Evolutionary conservation across 2,113 vertebrate genomes (phyloP).

Genomic region (Pampusana beccarii): DNA sequence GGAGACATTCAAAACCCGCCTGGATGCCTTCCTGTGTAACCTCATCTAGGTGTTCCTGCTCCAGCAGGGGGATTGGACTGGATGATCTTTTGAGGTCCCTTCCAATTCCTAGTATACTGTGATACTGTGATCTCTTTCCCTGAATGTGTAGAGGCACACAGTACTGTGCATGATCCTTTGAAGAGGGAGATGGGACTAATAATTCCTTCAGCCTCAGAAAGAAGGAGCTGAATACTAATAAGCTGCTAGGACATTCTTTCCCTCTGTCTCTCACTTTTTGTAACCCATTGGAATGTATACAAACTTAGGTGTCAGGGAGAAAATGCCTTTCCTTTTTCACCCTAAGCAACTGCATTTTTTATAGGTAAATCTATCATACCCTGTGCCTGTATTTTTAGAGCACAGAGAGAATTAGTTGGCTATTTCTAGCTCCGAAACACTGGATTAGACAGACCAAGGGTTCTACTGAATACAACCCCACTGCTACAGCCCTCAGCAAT

Average conservation of each 20-base stretch:
- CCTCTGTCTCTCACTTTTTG: not conserved
- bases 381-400: not conserved
- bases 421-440: conserved; percentile 4
- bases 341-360: not conserved
- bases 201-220: not conserved
- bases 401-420: not conserved
- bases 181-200: not conserved
- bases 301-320: not conserved
- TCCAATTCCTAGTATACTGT: no score
- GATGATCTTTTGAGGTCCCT: no score
- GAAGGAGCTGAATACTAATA: not conserved
- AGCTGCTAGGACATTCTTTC: not conserved
- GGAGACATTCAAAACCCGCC: no score
- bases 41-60: no score
- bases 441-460: not conserved
- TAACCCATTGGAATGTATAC: not conserved
- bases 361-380: not conserved
- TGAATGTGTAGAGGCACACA: not conserved
- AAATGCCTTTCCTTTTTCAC: not conserved
- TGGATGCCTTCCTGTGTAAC: no score
- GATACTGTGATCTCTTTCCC: not conserved
- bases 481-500: not conserved
- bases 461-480: not conserved
- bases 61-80: no score
- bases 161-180: not conserved